These are phyloP conservation scores for Therioaphis trifolii DNA, from an alignment of 2,888 invertebrate genomes.

Conservation along the genomic window DNA sequence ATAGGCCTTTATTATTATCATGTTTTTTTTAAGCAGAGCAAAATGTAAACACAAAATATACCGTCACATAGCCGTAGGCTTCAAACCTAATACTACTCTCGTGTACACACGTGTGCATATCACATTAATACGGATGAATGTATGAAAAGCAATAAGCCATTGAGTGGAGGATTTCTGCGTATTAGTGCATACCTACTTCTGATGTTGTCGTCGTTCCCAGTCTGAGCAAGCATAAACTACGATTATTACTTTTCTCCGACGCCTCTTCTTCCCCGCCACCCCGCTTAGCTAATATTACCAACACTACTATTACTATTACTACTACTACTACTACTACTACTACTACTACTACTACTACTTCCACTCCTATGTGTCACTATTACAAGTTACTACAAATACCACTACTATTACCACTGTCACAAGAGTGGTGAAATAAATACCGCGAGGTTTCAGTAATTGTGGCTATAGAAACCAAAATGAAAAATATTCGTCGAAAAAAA, in stretches of 20 bases:
- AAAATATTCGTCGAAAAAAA: too few relatives aligned
- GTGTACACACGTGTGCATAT: background rate
- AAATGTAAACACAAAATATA: background rate
- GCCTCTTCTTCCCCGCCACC: background rate
- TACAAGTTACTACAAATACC: background rate
- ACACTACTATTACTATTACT: background rate
- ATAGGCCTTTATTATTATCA: too few relatives aligned
- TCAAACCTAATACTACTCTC: background rate
- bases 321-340: background rate
- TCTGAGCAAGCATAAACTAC: constrained; percentile 8
- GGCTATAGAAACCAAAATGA: too few relatives aligned
- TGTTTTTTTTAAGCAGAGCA: background rate
- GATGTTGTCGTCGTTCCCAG: background rate
- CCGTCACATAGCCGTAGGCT: background rate
- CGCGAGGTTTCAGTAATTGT: too few relatives aligned
- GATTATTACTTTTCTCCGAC: constrained; percentile 19
- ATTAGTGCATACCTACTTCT: background rate
- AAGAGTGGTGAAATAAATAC: too few relatives aligned
- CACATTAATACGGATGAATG: background rate
- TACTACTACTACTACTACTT: too few relatives aligned
- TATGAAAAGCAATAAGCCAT: background rate
- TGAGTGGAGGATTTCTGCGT: background rate
- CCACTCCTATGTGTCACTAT: too few relatives aligned
- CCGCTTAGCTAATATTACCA: background rate
- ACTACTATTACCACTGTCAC: too few relatives aligned